Evolutionary conservation across 1,140 invertebrate genomes (phyloP), one percentile per base, ranked within the genome.

Genomic region (Phymorhynchus buccinoides): DNA sequence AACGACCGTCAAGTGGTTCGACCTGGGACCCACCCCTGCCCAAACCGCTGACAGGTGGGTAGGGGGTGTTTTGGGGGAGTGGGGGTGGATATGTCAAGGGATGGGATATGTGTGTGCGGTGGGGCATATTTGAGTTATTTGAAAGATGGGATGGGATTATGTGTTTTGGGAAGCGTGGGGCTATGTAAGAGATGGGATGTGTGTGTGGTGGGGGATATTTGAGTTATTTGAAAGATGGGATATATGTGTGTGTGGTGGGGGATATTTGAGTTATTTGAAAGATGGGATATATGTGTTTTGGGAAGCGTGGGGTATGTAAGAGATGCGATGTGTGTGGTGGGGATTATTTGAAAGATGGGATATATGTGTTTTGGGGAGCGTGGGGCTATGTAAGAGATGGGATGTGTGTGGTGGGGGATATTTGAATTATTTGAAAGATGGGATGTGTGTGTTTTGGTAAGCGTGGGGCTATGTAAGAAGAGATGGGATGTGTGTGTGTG

Each of bases 161-260:
- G 68, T 71, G 68, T 71, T 6, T 71, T n/a, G 32, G 30, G 6
- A 32, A 35, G 27, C 14, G 3, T 32, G 35, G 16, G 68, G 12
- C 9, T 9, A 32, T 71, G 1, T 32, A 6, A 14, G 30, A 35
- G n/a, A n/a, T n/a, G n/a, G 30, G 30, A 12, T 71, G 7, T 37
- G 68, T 71, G 68, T 71, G 68, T 71, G 30, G 32, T n/a, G 32
- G 30, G 6, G 68, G 32, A 37, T 32, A 2, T n/a, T 32, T 12
- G 16, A 32, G 12, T 14, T 9, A 32, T 71, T 0, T 32, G n/a
- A 14, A 18, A 35, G n/a, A 35, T 6, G 32, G n/a, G 32, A 6
- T n/a, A n/a, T n/a, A n/a, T 71, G 30, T 71, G 68, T n/a, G n/a
- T 71, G 30, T 71, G 30, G 35, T 71, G 68, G n/a, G 75, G 41